Evolutionary conservation across 2,113 vertebrate species (phyloP).

Genomic region (Ploceus nigricollis): DNA sequence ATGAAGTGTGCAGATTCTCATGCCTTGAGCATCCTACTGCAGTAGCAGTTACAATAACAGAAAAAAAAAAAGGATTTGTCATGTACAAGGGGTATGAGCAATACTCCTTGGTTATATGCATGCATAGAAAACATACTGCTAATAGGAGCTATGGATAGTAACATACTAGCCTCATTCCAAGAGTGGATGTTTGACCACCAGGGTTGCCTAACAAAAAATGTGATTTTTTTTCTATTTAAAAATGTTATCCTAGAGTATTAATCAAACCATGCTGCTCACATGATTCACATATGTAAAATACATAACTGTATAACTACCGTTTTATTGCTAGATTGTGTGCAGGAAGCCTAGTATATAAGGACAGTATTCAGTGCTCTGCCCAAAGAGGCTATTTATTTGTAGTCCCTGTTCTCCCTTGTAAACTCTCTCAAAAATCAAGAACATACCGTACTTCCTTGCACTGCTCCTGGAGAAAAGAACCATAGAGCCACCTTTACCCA

Average conservation of each 20-base stretch:
- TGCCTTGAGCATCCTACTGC: constrained; percentile 13
- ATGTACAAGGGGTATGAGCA: neutral
- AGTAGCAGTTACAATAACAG: neutral
- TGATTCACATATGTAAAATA: neutral
- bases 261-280: neutral
- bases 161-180: neutral
- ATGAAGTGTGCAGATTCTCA: constrained; percentile 27
- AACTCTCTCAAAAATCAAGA: neutral
- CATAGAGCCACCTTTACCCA: neutral
- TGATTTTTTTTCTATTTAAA: neutral
- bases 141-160: neutral
- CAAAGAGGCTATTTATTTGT: neutral
- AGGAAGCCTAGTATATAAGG: neutral
- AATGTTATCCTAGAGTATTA: neutral
- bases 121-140: neutral
- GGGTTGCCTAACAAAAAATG: neutral
- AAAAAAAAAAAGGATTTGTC: neutral
- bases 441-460: neutral
- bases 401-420: neutral
- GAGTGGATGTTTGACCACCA: neutral
- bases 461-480: neutral
- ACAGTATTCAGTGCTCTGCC: neutral
- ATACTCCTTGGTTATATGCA: neutral
- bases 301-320: neutral
- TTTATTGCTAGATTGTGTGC: neutral